A percentile compares a stretch with the other conserved stretches of the same genome.
These are phyloP conservation scores for Knipowitschia caucasica DNA, from an alignment of 2,797 vertebrate species.

Conservation along the genomic window DNA sequence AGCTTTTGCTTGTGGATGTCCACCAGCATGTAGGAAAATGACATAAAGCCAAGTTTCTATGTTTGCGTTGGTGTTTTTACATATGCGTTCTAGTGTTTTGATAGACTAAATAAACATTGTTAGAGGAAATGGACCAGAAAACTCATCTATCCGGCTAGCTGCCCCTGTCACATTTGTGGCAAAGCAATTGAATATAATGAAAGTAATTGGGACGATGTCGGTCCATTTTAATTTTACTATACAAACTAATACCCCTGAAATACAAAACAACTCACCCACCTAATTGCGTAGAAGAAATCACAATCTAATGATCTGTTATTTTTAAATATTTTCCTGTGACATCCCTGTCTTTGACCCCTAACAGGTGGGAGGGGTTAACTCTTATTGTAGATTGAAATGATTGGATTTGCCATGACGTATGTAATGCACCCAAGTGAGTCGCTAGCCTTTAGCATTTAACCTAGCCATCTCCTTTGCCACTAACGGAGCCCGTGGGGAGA, in stretches of 20 bases:
- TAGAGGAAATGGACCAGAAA: conserved; percentile 66
- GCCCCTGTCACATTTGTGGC: conserved; percentile 52
- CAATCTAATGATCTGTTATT: too few species aligned
- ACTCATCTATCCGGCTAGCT: conserved; percentile 47
- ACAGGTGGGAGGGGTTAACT: too few species aligned
- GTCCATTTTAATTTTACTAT: background rate
- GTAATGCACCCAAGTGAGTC: too few species aligned
- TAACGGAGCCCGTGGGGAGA: too few species aligned
- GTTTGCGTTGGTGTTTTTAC: conserved; percentile 37
- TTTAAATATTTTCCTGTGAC: too few species aligned
- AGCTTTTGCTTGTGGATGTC: conserved; percentile 69
- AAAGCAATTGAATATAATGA: conserved; percentile 5
- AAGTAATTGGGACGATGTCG: background rate
- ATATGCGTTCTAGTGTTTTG: conserved; percentile 52
- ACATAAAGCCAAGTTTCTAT: conserved; percentile 35
- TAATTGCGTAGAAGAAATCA: background rate
- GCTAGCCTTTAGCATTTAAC: too few species aligned
- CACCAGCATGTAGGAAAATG: conserved; percentile 39
- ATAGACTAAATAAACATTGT: conserved; percentile 35
- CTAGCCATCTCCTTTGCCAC: too few species aligned
- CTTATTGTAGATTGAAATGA: too few species aligned
- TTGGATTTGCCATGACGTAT: too few species aligned
- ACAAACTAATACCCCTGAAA: background rate
- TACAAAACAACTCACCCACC: background rate
- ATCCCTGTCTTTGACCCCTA: too few species aligned